phyloP scores from a whole-genome alignment of 2,888 invertebrate genomes.

The Drosophila sordidula region DNA sequence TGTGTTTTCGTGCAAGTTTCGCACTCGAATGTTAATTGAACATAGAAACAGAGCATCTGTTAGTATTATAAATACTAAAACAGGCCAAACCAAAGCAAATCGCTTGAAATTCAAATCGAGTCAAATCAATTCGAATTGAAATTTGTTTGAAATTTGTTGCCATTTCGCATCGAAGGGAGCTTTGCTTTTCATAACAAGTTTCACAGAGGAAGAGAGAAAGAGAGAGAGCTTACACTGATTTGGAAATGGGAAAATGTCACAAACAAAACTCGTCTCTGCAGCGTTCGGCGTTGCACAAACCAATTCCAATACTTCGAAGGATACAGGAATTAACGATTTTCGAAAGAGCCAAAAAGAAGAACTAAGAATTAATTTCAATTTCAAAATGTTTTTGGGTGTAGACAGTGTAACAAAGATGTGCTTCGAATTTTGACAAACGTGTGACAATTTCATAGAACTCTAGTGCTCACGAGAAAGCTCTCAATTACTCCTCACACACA shows the following conservation, averaged over 20 bases:
- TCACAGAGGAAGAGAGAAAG: neutral
- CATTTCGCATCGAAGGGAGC: slow-evolving; percentile 16
- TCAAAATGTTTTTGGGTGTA: slow-evolving; percentile 21
- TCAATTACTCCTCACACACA: slow-evolving; percentile 12
- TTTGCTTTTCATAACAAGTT: slow-evolving; percentile 39
- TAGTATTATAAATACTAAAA: slow-evolving; percentile 13
- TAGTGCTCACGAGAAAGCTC: slow-evolving; percentile 8
- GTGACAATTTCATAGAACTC: slow-evolving; percentile 30
- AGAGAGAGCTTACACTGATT: neutral
- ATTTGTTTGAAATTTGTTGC: neutral
- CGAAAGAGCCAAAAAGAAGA: slow-evolving; percentile 24
- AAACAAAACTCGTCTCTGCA: slow-evolving; percentile 13
- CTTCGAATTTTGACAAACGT: slow-evolving; percentile 49
- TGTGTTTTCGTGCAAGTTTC: slow-evolving; percentile 10
- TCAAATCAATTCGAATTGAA: slow-evolving; percentile 1
- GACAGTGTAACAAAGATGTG: slow-evolving; percentile 29
- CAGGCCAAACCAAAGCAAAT: slow-evolving; percentile 3
- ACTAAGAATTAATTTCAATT: slow-evolving; percentile 30
- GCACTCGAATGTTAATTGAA: slow-evolving; percentile 34
- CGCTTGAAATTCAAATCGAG: slow-evolving; percentile 12
- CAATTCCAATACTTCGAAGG: slow-evolving; percentile 11
- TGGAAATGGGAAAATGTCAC: slow-evolving; percentile 12
- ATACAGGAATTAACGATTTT: slow-evolving; percentile 20
- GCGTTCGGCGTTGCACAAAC: slow-evolving; percentile 7
- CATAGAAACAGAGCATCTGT: slow-evolving; percentile 20